These are phyloP conservation scores for Akabosia matsudoensis DNA, from an alignment of 1,140 invertebrate genomes.

Conservation along the genomic window DNA sequence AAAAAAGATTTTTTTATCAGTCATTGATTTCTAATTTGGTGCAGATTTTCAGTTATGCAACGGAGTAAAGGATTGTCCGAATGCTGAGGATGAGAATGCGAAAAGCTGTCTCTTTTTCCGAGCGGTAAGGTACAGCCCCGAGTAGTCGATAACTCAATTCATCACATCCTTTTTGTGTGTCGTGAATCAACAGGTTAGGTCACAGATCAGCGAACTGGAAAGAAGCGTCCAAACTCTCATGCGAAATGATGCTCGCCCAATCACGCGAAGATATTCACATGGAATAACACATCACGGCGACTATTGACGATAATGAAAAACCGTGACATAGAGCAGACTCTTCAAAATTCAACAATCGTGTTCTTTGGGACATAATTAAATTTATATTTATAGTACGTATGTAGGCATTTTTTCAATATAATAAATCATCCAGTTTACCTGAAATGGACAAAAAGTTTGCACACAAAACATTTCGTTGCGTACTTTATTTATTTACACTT, in stretches of 20 bases:
- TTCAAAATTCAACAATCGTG: too few relatives aligned
- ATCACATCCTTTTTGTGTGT: background rate
- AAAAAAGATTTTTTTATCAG: too few relatives aligned
- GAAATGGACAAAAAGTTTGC: too few relatives aligned
- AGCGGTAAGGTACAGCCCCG: conserved; percentile 46
- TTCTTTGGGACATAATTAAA: too few relatives aligned
- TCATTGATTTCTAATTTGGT: background rate
- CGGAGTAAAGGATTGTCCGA: conserved; percentile 50
- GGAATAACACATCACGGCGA: background rate
- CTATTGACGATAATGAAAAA: too few relatives aligned
- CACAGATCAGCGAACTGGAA: background rate
- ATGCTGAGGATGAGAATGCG: conserved; percentile 52
- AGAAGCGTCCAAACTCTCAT: background rate
- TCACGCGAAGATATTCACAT: background rate
- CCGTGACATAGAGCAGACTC: too few relatives aligned
- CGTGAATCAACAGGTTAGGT: background rate
- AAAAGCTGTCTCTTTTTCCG: conserved; percentile 51
- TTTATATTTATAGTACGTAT: too few relatives aligned
- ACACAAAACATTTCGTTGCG: too few relatives aligned
- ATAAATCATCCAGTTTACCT: too few relatives aligned
- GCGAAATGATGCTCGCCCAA: background rate
- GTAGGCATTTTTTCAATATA: too few relatives aligned
- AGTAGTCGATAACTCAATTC: background rate
- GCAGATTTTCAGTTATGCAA: conserved; percentile 48
- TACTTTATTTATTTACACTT: too few relatives aligned